Conservation (phyloP, 1,140 invertebrate species). For the Caerostris darwini region DNA sequence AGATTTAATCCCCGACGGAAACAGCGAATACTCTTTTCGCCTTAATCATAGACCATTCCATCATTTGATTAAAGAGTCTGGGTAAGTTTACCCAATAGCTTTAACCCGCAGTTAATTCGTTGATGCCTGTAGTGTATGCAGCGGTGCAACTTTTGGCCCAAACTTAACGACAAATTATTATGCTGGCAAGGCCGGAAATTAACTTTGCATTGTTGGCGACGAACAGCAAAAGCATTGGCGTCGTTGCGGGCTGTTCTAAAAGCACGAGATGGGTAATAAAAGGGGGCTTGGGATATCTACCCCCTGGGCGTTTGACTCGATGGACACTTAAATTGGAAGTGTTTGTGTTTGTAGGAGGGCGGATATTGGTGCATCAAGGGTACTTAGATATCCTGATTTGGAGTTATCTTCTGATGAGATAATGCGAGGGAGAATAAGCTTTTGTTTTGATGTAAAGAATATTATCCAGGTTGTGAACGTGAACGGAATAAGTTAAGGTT, state of each 20-base stretch:
- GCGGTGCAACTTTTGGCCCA: neutral
- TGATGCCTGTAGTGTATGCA: neutral
- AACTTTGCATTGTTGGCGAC: conserved; percentile 53
- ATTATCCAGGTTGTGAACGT: neutral
- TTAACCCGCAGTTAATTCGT: conserved; percentile 13
- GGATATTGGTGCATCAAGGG: conserved; percentile 24
- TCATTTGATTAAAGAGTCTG: conserved; percentile 50
- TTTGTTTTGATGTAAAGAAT: neutral
- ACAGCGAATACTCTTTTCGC: conserved; percentile 10
- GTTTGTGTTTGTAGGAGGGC: neutral
- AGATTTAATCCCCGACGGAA: conserved; percentile 41
- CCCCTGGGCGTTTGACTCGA: conserved; percentile 40
- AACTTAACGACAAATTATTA: conserved; percentile 64
- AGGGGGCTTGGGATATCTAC: conserved; percentile 9
- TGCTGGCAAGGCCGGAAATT: conserved; percentile 45
- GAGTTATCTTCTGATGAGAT: conserved; percentile 5
- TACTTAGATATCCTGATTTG: conserved; percentile 5
- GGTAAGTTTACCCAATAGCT: conserved; percentile 49
- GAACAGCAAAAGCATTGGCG: conserved; percentile 16
- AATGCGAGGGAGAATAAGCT: neutral
- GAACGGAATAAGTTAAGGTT: neutral
- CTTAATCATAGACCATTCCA: conserved; percentile 41
- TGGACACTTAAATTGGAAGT: conserved; percentile 25
- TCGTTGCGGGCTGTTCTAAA: neutral
- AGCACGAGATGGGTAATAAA: conserved; percentile 40